Base-by-base conservation (phyloP, 2,797 vertebrate species). In the Danio jaintianensis region DNA sequence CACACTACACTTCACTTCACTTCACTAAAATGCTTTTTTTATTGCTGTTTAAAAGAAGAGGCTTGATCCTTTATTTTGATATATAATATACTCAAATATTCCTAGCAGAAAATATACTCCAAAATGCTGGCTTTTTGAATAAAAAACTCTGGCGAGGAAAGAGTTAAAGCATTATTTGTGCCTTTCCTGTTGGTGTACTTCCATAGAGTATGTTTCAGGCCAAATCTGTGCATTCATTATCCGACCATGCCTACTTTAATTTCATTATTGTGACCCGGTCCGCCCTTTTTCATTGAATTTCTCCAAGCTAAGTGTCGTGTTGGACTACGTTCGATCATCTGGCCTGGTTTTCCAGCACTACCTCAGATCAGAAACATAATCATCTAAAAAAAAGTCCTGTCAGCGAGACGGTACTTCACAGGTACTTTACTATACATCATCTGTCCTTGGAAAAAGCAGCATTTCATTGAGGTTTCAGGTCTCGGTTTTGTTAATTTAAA, bases 401-500 rank as follows among this genome's bases (percentile, higher is more conserved):
- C 87, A 82, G 87, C 79, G 75, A 87, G 69, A 73, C 85, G 88
- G 86, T 82, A 87, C 86, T 87, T 88, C 86, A 90, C 91, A 89
- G 91, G 91, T 92, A 93, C 91, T 84, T 82, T 70, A 53, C 47
- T 53, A 47, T 40, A 63, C 12, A 61, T 67, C 22, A 64, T 78
- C 71, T 78, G 70, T 75, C 81, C 55, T 80, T 45, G 48, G 29
- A 55, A 81, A 55, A 81, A 53, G n/a, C n/a, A 82, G 68, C 90
- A 87, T 88, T 88, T 90, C 64, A 88, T 88, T 88, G 87, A 90
- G 86, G 80, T 69, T 86, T 83, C 43, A 88, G 90, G 90, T 88
- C 90, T 91, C 85, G 83, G 90, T 90, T 91, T 93, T 88, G 91
- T 88, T 88, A 89, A 92, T 93, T 94, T 90, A 93, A 29, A 29